These are phyloP conservation scores for Pachydiplax longipennis DNA, from an alignment of 2,888 invertebrate species.

Conservation along the genomic window DNA sequence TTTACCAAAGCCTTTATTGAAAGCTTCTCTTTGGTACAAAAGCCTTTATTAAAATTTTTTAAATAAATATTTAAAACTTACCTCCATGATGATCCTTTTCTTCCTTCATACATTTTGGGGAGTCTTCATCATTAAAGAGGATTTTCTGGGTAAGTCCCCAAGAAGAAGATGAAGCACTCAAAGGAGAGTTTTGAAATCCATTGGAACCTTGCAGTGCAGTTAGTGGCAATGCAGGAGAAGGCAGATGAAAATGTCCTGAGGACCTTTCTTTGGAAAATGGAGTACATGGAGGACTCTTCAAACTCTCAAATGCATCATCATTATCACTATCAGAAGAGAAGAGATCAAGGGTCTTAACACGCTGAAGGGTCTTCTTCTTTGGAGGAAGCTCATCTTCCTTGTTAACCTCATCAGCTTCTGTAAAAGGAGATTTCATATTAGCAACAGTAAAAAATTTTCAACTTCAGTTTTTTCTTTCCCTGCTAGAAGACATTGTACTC, in stretches of 20 bases:
- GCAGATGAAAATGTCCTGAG: neutral
- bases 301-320: constrained; percentile 53
- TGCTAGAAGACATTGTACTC: too few relatives aligned
- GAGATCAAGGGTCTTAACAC: constrained; percentile 51
- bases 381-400: constrained; percentile 44
- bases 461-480: too few relatives aligned
- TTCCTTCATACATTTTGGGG: neutral
- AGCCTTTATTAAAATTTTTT: too few relatives aligned
- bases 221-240: constrained; percentile 24
- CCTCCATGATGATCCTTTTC: neutral
- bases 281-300: neutral
- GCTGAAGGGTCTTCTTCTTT: constrained; percentile 54
- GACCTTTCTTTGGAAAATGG: neutral
- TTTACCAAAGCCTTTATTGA: too few relatives aligned
- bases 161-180: neutral
- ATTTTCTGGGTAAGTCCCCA: neutral
- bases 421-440: constrained; percentile 36
- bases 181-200: neutral
- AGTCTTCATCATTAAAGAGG: constrained; percentile 4
- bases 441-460: too few relatives aligned
- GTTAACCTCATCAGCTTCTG: constrained; percentile 50
- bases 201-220: neutral
- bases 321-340: constrained; percentile 56
- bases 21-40: too few relatives aligned
- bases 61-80: neutral